Evolutionary conservation across 35 echinoderm and acorn worm genomes (phyloP), one percentile per base, ranked within the genome.

Genomic region (Acanthaster planci): DNA sequence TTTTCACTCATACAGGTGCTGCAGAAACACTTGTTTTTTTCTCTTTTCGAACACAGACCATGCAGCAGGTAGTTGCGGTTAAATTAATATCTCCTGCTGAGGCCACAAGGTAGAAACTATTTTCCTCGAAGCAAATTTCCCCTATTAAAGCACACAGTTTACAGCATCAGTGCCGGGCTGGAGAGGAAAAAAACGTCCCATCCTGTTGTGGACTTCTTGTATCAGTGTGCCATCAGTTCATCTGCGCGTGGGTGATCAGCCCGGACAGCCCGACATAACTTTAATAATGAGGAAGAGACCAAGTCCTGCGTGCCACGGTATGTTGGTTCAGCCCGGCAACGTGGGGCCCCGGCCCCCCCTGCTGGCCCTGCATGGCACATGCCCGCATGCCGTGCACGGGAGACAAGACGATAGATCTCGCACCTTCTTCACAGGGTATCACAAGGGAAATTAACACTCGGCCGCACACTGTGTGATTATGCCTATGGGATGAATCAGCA

Each of bases 371-470:
- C 42, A 12, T 12, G 42, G 42, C 4, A 12, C 12, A 12, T 47
- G 42, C 12, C 42, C 12, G 42, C 42, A 47, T 47, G 42, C 42
- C 42, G 42, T 47, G 42, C 64, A 72, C 19, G 64, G 29, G 64
- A 72, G 64, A 72, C 42, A 47, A 47, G 42, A 47, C 42, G 42
- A 47, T 12, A 34, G 64, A 72, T 72, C 64, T 34, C 18, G 23
- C 29, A 72, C 64, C 64, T 72, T 29, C 64, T 72, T 10, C 64
- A 34, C 34, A 31, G 64, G n/a, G 26, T 26, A 72, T 29, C 64
- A 72, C 64, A 12, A 34, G 64, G 64, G 64, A 72, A 72, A 72
- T 72, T 72, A 72, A 72, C 64, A 72, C 64, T 72, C 64, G 14
- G 42, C 42, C 12, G 64, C 64, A 72, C 64, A 72, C 64, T 26